Evolutionary conservation across 2,888 invertebrate genomes (phyloP).

Genomic region (Galerucella pusilla): DNA sequence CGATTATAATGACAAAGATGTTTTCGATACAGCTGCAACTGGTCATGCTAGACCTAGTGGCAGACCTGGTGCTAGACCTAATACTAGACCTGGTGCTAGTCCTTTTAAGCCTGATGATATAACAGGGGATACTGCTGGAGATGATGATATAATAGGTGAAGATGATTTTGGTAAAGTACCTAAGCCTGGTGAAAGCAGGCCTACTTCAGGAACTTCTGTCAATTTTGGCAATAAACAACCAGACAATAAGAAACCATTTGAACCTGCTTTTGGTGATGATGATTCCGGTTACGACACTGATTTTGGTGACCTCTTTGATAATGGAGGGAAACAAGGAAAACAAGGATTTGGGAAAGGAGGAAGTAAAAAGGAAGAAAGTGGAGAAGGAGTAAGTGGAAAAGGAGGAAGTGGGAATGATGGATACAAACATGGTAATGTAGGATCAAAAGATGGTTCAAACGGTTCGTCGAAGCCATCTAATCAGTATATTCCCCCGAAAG

Average conservation of each 20-base stretch:
- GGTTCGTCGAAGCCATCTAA: background rate
- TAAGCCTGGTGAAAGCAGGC: slow-evolving; percentile 41
- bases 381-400: background rate
- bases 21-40: slow-evolving; percentile 69
- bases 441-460: slow-evolving; percentile 10
- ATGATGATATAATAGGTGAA: slow-evolving; percentile 36
- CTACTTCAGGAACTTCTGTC: background rate
- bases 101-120: slow-evolving; percentile 61
- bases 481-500: slow-evolving; percentile 22
- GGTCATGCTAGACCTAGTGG: slow-evolving; percentile 68
- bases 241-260: slow-evolving; percentile 13
- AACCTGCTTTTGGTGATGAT: slow-evolving; percentile 9
- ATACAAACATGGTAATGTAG: background rate
- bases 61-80: slow-evolving; percentile 59
- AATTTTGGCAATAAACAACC: slow-evolving; percentile 5
- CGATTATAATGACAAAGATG: slow-evolving; percentile 54
- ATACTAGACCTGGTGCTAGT: slow-evolving; percentile 46
- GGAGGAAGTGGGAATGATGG: background rate
- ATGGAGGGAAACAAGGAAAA: slow-evolving; percentile 18
- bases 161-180: slow-evolving; percentile 25
- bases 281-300: slow-evolving; percentile 36
- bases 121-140: slow-evolving; percentile 35
- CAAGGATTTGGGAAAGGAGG: background rate
- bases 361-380: background rate
- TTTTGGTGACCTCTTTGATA: slow-evolving; percentile 48